Evolutionary conservation across 2,797 vertebrate genomes (phyloP).

Genomic region (Bradypus variegatus): DNA sequence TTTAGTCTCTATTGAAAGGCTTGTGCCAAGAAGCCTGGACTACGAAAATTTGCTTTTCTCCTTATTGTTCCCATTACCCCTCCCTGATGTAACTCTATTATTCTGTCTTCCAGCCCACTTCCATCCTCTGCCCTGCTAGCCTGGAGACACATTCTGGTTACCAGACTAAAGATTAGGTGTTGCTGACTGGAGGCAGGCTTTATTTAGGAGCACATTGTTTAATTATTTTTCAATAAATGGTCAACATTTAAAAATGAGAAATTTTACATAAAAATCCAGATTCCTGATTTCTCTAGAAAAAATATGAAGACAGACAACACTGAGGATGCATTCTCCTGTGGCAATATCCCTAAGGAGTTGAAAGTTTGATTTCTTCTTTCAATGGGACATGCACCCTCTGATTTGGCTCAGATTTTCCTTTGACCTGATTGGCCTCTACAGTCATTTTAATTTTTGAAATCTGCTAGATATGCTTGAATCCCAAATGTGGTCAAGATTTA

Average conservation of each 20-base stretch:
- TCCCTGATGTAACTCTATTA: background rate
- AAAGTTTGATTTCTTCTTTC: background rate
- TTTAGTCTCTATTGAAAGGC: background rate
- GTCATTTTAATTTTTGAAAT: background rate
- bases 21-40: background rate
- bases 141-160: background rate
- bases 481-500: background rate
- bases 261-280: background rate
- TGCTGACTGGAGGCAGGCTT: background rate
- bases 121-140: background rate
- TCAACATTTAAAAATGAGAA: background rate
- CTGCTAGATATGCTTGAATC: background rate
- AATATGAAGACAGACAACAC: background rate
- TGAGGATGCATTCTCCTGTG: background rate
- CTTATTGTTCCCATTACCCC: background rate
- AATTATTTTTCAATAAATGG: background rate
- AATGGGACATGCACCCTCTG: background rate
- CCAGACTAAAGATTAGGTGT: background rate
- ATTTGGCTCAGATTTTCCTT: background rate
- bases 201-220: background rate
- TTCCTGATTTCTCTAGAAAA: background rate
- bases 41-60: background rate
- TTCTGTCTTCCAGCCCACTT: rapidly evolving
- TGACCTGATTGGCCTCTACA: background rate
- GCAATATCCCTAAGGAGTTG: background rate